Evolutionary conservation across 1,140 invertebrate species (phyloP).

Genomic region (Papilio machaon): DNA sequence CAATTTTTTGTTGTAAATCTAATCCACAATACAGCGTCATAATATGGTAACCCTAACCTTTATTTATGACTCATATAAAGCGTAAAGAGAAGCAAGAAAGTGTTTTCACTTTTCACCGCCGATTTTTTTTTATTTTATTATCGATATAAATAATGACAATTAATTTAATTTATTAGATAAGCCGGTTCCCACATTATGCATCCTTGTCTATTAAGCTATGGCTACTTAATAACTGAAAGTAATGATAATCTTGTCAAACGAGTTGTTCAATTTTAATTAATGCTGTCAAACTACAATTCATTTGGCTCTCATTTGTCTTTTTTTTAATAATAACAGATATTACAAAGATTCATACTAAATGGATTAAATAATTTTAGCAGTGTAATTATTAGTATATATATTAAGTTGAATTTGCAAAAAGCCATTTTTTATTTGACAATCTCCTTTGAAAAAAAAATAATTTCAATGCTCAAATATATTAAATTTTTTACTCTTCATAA

Average conservation of each 20-base stretch:
- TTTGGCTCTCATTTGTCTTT: too few relatives aligned
- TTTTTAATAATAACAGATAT: too few relatives aligned
- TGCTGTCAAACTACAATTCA: not conserved
- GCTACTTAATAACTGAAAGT: not conserved
- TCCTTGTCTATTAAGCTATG: not conserved
- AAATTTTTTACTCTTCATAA: too few relatives aligned
- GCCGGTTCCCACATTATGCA: slow-evolving; percentile 2
- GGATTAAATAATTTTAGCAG: too few relatives aligned
- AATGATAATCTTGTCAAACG: not conserved
- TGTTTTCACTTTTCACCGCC: slow-evolving; percentile 51
- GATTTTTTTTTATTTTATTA: not conserved
- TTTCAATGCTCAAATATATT: too few relatives aligned
- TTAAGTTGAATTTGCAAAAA: too few relatives aligned
- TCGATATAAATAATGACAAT: not conserved
- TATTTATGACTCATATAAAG: slow-evolving; percentile 41
- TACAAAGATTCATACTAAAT: too few relatives aligned
- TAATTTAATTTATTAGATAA: not conserved
- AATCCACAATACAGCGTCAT: not conserved
- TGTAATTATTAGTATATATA: too few relatives aligned
- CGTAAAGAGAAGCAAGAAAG: slow-evolving; percentile 52
- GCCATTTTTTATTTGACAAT: too few relatives aligned
- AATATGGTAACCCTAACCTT: slow-evolving; percentile 43
- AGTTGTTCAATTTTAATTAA: not conserved
- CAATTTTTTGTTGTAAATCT: not conserved
- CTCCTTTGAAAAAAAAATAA: too few relatives aligned